Base-by-base conservation (phyloP, 2,113 vertebrate genomes). In the Promerops cafer region DNA sequence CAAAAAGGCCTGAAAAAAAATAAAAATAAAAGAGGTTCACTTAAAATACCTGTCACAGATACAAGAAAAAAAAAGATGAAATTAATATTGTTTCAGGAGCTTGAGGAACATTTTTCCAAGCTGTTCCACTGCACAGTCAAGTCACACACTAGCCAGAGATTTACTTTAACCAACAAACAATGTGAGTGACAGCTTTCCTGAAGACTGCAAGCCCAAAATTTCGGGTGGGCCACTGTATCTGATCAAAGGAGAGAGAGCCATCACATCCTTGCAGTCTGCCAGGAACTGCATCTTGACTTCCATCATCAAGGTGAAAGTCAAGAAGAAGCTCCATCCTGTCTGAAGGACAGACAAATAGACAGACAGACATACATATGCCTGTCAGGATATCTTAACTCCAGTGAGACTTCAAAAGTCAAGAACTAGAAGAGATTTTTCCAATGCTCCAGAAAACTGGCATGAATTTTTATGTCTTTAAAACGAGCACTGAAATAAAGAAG, bases 201-300 rank as follows among this genome's bases (percentile, higher is more conserved):
- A 49, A 54, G 65, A 33, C 8, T 21, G 9, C 9, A 30, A 82
- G 9, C 21, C 23, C 45, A 16, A 42, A 21, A 37, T 69, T 76
- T 60, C 5, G 1, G 53, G 35, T 65, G 10, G 17, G 37, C 3
- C 2, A 1, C 16, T 7, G 20, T 30, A 59, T 11, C 65, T n/a
- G 13, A 39, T 53, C 11, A 52, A 71, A 85, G 72, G 15, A 60
- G 47, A 66, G 37, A 17, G 45, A 83, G 4, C 10, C 22, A n/a
- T 57, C 4, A 1, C 0, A 0, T 8, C 11, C 26, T 39, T 74
- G 7, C 45, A 59, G 10, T 42, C 54, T 81, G 18, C 27, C 9
- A 26, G 71, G 50, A 74, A 7, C 15, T 30, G 18, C 23, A 17
- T 35, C 40, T 76, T 76, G 69, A 35, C 24, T 77, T 88, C 75